Percentiles rank a stretch among this genome's conserved stretches.
Conservation (phyloP, 2,797 vertebrate species). For the Cynopterus sphinx region DNA sequence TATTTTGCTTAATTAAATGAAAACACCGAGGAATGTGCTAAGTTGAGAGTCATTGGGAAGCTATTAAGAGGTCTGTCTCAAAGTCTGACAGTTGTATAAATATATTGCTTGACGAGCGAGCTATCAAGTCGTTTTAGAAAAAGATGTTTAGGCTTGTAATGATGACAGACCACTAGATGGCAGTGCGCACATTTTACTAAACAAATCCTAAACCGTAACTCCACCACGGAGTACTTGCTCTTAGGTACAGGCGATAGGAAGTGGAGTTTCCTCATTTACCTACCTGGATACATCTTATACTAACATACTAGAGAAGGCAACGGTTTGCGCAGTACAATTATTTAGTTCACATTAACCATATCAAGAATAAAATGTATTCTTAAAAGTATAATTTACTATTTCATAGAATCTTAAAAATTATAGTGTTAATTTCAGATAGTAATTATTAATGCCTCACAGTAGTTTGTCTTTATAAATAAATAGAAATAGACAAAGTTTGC, state of each 20-base stretch:
- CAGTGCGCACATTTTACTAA: constrained; percentile 78
- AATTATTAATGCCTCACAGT: not conserved
- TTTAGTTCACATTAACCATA: not conserved
- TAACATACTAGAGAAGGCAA: not conserved
- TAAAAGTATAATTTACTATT: constrained; percentile 8
- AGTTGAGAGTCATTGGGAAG: not conserved
- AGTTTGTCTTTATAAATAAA: not conserved
- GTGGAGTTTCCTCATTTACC: not conserved
- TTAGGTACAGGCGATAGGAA: not conserved
- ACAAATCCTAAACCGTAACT: not conserved
- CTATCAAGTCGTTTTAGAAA: not conserved
- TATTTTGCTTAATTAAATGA: not conserved
- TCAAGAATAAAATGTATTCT: not conserved
- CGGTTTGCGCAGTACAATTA: not conserved
- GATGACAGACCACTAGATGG: constrained; percentile 83
- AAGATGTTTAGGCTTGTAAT: not conserved
- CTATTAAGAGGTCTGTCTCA: not conserved
- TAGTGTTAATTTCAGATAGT: not conserved
- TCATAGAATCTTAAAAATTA: not conserved
- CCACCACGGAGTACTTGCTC: not conserved
- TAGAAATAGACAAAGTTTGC: not conserved
- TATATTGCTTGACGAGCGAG: not conserved
- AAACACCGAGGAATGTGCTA: not conserved
- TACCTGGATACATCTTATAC: not conserved
- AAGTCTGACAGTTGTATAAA: not conserved